Conservation (phyloP, 2,797 vertebrate genomes). For the Hippocampus kuda region DNA sequence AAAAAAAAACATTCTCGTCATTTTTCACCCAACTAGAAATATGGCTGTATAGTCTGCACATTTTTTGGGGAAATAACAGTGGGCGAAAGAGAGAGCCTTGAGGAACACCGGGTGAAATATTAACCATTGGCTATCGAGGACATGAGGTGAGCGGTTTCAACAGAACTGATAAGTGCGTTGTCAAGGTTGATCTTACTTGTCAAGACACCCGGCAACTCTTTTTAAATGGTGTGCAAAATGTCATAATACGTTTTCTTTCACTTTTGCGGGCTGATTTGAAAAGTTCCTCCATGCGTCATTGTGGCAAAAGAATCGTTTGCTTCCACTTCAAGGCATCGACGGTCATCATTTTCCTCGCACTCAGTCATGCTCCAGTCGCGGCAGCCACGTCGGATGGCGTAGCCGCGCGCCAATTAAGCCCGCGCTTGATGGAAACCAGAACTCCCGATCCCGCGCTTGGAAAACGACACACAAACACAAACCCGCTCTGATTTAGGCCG, state of each 20-base stretch:
- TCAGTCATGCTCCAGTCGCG: constrained; percentile 28
- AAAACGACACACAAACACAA: constrained; percentile 32
- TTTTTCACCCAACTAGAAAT: too few relatives aligned
- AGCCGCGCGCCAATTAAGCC: constrained; percentile 27
- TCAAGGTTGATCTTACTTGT: background rate
- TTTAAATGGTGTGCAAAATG: background rate
- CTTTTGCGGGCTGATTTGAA: background rate
- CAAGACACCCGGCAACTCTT: background rate
- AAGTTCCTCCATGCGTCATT: background rate
- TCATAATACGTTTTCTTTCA: background rate
- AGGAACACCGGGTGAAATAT: background rate
- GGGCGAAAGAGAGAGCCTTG: background rate
- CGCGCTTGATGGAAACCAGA: constrained; percentile 35
- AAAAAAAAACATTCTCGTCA: too few relatives aligned
- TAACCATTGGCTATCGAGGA: background rate
- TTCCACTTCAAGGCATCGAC: background rate
- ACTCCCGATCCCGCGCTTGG: constrained; percentile 13
- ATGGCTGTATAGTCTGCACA: background rate
- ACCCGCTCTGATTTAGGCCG: constrained; percentile 28
- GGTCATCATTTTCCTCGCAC: constrained; percentile 1
- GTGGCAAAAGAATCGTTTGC: background rate
- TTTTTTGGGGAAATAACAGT: background rate
- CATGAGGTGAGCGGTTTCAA: background rate
- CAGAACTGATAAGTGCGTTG: background rate
- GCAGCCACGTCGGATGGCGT: constrained; percentile 33